Percentiles rank a stretch among this genome's conserved stretches.
Evolutionary conservation across 1,140 invertebrate species (phyloP).

Genomic region (Zeugodacus cucurbitae): DNA sequence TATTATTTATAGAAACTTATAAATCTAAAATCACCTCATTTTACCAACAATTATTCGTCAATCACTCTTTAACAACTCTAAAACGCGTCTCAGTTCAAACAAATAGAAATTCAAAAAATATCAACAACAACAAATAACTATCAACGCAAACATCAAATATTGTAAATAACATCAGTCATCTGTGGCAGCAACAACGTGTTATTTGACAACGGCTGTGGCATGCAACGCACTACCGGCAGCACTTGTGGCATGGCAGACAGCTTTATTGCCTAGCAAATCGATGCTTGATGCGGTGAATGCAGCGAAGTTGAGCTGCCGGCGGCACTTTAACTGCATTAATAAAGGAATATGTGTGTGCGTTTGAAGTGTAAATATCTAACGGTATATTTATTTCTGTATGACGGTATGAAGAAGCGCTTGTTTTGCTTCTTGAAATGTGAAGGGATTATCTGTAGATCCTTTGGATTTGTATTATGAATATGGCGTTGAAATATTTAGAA

Average conservation of each 20-base stretch:
- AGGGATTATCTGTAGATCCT: background rate
- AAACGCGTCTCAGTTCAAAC: background rate
- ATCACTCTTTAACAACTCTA: too few relatives aligned
- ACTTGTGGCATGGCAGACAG: background rate
- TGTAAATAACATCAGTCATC: background rate
- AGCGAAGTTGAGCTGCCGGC: background rate
- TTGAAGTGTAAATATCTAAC: background rate
- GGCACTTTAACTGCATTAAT: background rate
- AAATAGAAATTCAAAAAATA: background rate
- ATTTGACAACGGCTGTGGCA: background rate
- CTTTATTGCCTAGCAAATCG: background rate
- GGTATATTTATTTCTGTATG: background rate
- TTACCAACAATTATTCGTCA: too few relatives aligned
- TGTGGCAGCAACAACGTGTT: background rate
- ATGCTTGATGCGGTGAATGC: background rate
- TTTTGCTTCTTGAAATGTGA: background rate
- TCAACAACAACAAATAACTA: background rate
- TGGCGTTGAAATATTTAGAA: background rate
- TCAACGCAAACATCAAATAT: background rate
- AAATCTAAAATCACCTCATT: too few relatives aligned
- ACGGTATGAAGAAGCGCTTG: background rate
- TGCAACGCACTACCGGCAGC: background rate
- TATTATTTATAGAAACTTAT: too few relatives aligned
- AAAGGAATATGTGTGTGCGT: background rate
- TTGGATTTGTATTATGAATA: background rate